Conservation (phyloP, 1,140 invertebrate genomes). For the Sycobia sp. region DNA sequence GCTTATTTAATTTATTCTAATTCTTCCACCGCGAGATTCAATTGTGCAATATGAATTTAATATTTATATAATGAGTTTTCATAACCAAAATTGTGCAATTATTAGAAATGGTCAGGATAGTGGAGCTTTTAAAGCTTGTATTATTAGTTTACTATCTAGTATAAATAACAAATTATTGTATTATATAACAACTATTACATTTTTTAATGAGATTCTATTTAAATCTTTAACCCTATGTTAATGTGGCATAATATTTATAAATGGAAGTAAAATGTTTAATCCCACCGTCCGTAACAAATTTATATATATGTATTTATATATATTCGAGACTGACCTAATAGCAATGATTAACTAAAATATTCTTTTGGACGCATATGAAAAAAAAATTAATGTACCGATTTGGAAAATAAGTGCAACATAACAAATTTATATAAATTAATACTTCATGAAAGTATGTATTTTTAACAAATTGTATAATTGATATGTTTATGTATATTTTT, state of each 20-base stretch:
- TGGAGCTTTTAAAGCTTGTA: too few relatives aligned
- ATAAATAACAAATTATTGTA: too few relatives aligned
- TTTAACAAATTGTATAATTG: constrained; percentile 13
- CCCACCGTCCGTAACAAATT: constrained; percentile 25
- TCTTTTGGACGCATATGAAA: background rate
- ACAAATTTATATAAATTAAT: background rate
- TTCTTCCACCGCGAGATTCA: background rate
- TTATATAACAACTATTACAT: constrained; percentile 1
- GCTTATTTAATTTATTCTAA: too few relatives aligned
- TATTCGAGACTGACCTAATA: constrained; percentile 29
- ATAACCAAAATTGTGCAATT: too few relatives aligned
- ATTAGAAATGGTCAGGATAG: too few relatives aligned
- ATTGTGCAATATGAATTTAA: constrained; percentile 9
- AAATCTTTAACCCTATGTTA: background rate
- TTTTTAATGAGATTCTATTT: constrained; percentile 7
- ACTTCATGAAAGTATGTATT: constrained; percentile 1
- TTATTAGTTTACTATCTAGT: too few relatives aligned
- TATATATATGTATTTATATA: too few relatives aligned
- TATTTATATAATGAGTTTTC: too few relatives aligned
- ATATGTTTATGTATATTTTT: constrained; percentile 5
- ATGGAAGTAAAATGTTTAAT: constrained; percentile 10
- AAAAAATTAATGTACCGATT: background rate
- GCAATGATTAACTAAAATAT: constrained; percentile 11
- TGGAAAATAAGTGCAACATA: background rate
- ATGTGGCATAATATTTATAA: constrained; percentile 13